Base-by-base conservation (phyloP, 64 coral and sea anemone species). In the Actinia tenebrosa region DNA sequence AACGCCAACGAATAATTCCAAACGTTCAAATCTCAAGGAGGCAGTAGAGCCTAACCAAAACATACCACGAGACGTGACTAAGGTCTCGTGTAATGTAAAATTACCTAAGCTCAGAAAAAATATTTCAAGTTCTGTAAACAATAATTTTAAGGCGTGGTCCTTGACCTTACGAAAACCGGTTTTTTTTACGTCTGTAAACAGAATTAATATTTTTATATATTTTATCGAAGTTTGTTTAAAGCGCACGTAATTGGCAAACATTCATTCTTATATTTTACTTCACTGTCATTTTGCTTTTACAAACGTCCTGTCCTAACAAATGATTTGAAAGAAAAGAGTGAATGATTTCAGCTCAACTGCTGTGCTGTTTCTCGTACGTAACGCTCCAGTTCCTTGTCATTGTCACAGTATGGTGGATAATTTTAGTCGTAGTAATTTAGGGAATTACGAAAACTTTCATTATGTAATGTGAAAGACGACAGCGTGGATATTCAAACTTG, bases 41-140 rank as follows among this genome's bases (percentile, higher is more conserved):
- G 79, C 79, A 81, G 44, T 81, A 81, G 79, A 80, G 79, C 79
- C 17, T 50, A 80, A 81, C 79, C 50, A 81, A 81, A 81, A 81
- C 44, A 75, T 75, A 75, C 26, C n/a, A 5, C 69, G 23, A 75
- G 25, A 75, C 69, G 69, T 75, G 69, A 75, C 69, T 75, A 9
- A 75, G 10, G 69, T 75, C 69, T 75, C 69, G 69, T 13, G 11
- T 27, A 66, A 75, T 37, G 30, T 37, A 15, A 27, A 13, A 14
- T 13, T 26, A 42, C 69, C 11, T 6, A 75, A 30, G 11, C 69
- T 30, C 16, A 26, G 69, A 13, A 30, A 43, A 75, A 42, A 30
- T 30, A 30, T 27, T 42, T 30, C 23, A 42, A 75, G 22, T 18
- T 27, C n/a, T 27, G 25, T 75, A 75, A 75, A 75, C 69, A 75